phyloP scores from a whole-genome alignment of 2,113 vertebrate species.

The Anguilla rostrata region DNA sequence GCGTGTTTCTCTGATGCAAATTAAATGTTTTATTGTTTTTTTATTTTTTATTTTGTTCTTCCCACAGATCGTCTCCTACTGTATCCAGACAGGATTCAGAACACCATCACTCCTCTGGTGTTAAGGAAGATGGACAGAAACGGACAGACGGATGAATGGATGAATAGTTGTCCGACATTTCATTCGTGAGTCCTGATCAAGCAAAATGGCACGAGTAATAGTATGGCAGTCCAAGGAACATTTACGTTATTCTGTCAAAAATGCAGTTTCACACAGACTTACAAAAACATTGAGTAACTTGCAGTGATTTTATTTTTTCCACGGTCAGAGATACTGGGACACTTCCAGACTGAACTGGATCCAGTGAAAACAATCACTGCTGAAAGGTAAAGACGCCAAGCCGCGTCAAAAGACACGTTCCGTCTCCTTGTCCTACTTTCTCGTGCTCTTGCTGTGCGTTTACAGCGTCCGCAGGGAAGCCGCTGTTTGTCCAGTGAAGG shows the following conservation, averaged over 20 bases:
- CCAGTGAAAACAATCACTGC: no score
- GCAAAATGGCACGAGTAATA: not conserved
- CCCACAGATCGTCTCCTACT: not conserved
- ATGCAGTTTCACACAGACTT: no score
- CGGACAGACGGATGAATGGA: not conserved
- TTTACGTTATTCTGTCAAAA: not conserved
- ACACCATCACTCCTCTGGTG: not conserved
- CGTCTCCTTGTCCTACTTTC: no score
- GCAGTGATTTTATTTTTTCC: no score
- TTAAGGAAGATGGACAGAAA: not conserved
- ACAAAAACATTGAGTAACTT: no score
- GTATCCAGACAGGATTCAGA: not conserved
- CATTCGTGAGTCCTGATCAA: not conserved
- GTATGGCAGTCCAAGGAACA: not conserved
- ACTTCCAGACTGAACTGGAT: no score
- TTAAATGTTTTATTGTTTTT: not conserved
- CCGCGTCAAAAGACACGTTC: no score
- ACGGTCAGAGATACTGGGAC: no score
- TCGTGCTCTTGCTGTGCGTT: no score
- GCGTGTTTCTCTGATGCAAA: not conserved
- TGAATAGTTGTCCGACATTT: not conserved
- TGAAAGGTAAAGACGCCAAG: no score
- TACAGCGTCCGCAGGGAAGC: no score
- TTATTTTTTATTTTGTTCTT: not conserved
- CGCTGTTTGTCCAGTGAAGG: no score